Percentiles rank a stretch among this genome's conserved stretches.
Evolutionary conservation across 2,113 vertebrate genomes (phyloP).

Genomic region (Merops nubicus): DNA sequence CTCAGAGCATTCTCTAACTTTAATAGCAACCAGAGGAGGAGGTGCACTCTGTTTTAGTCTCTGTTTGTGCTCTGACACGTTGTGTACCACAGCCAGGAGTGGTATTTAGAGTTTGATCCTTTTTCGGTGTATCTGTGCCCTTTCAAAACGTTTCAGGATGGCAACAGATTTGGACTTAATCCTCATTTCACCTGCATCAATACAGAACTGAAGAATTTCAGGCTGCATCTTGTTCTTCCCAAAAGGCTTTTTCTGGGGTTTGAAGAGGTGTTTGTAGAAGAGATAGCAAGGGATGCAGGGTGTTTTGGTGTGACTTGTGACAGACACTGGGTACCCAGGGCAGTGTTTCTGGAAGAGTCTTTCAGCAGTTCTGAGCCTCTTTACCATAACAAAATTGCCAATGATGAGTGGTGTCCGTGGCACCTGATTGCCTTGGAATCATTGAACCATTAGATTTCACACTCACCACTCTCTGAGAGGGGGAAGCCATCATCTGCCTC

Average conservation of each 20-base stretch:
- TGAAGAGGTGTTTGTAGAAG: not conserved
- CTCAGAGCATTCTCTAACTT: not conserved
- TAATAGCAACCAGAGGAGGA: not conserved
- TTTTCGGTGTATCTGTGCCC: not conserved
- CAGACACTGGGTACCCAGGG: not conserved
- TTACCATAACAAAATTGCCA: not conserved
- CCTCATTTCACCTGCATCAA: not conserved
- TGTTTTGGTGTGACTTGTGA: not conserved
- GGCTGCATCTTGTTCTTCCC: not conserved
- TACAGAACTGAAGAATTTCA: not conserved
- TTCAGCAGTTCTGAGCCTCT: not conserved
- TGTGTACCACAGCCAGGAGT: not conserved
- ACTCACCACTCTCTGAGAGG: not conserved
- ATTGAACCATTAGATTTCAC: not conserved
- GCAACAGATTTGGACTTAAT: not conserved
- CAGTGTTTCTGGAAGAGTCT: not conserved
- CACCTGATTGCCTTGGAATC: not conserved
- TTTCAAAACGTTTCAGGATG: not conserved
- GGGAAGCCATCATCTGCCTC: conserved; percentile 3
- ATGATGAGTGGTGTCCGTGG: not conserved
- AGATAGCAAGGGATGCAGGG: not conserved
- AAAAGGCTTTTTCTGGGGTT: not conserved
- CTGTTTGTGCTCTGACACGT: not conserved
- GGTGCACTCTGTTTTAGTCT: not conserved
- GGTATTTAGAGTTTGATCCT: not conserved